These are phyloP conservation scores for Koerneria pararmatus DNA, from an alignment of 2,888 invertebrate genomes.

Conservation along the genomic window DNA sequence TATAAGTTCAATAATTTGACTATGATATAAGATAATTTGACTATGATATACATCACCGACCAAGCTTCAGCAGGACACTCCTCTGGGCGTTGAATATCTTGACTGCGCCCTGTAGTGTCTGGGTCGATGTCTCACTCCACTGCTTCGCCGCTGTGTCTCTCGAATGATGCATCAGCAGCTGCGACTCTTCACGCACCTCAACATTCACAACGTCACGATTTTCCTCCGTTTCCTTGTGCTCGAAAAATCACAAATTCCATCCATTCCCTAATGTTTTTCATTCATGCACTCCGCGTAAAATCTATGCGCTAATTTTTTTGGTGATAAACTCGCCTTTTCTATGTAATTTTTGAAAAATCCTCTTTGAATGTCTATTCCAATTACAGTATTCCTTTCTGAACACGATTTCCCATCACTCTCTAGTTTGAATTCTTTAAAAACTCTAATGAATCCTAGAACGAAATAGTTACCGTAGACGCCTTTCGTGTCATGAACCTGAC, in stretches of 20 bases:
- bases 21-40: background rate
- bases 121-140: slow-evolving; percentile 56
- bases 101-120: slow-evolving; percentile 60
- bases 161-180: slow-evolving; percentile 91
- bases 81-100: slow-evolving; percentile 57
- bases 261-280: no score
- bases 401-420: no score
- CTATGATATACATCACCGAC: slow-evolving; percentile 19
- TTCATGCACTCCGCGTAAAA: no score
- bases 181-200: slow-evolving; percentile 18
- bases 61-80: slow-evolving; percentile 33
- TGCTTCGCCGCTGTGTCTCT: slow-evolving; percentile 78
- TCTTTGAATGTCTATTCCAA: no score
- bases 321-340: no score
- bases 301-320: no score
- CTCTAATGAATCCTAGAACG: no score
- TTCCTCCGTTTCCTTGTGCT: no score
- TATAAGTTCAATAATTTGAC: background rate
- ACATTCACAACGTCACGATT: background rate
- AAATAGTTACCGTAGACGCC: slow-evolving; percentile 43
- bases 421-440: no score
- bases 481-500: slow-evolving; percentile 67
- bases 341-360: no score
- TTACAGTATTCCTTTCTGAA: no score
- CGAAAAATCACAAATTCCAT: no score